A percentile compares a stretch with the other conserved stretches of the same genome.
These are phyloP conservation scores for Pachyrhynchus sulphureomaculatus DNA, from an alignment of 1,140 invertebrate genomes.

Conservation along the genomic window DNA sequence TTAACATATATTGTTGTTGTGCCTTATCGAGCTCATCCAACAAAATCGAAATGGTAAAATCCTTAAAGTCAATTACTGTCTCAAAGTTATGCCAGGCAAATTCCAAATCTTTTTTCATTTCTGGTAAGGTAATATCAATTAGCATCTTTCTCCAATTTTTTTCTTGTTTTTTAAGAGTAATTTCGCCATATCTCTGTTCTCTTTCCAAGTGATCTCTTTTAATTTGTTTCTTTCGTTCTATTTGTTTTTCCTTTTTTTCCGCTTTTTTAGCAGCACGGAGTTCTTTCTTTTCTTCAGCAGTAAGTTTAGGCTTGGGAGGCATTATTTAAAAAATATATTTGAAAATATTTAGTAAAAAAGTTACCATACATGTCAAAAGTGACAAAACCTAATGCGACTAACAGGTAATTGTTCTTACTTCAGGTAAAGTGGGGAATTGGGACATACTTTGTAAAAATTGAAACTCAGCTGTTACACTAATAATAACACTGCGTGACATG, in stretches of 20 bases:
- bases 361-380: no score
- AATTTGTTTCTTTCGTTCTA: conserved; percentile 34
- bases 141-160: conserved; percentile 45
- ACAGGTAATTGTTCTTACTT: no score
- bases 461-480: no score
- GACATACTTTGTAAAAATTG: no score
- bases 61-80: conserved; percentile 43
- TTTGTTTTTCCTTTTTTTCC: conserved; percentile 27
- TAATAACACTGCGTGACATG: no score
- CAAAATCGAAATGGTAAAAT: conserved; percentile 45
- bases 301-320: conserved; percentile 23
- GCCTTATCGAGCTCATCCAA: conserved; percentile 43
- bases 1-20: conserved; percentile 41
- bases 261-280: conserved; percentile 33
- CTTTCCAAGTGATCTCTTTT: conserved; percentile 36
- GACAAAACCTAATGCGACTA: no score
- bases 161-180: conserved; percentile 40
- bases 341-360: no score
- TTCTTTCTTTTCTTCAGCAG: conserved; percentile 36
- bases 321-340: conserved; percentile 4
- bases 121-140: conserved; percentile 36
- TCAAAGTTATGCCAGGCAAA: conserved; percentile 47
- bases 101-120: conserved; percentile 41
- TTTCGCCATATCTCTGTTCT: conserved; percentile 38
- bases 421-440: no score